A percentile compares a stretch with the other conserved stretches of the same genome.
These are phyloP conservation scores for Leptopilina drosophilae DNA, from an alignment of 2,888 invertebrate species.

Conservation along the genomic window DNA sequence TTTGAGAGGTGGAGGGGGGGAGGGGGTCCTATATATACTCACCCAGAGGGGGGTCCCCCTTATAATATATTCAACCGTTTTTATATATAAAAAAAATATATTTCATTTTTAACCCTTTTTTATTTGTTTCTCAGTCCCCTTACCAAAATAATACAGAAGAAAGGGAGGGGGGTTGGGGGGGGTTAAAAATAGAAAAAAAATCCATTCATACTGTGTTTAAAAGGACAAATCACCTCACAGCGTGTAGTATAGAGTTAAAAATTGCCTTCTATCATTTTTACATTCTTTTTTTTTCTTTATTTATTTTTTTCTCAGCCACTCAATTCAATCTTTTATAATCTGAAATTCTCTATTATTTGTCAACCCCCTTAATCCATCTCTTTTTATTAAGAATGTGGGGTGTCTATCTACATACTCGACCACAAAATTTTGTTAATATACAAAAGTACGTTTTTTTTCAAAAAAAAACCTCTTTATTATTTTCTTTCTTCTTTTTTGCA, in stretches of 20 bases:
- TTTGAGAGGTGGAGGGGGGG: not conserved
- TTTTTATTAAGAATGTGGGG: no score
- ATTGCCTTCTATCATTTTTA: slow-evolving; percentile 9
- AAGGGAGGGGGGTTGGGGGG: slow-evolving; percentile 27
- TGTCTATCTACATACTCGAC: no score
- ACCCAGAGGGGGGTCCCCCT: slow-evolving; percentile 16
- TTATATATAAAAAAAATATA: not conserved
- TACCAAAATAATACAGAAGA: slow-evolving; percentile 44
- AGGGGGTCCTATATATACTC: not conserved
- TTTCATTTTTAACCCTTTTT: not conserved
- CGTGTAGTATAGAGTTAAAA: slow-evolving; percentile 44
- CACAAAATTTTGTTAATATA: no score
- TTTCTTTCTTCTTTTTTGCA: no score
- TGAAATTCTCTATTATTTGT: no score
- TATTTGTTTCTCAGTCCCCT: not conserved
- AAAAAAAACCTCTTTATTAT: no score
- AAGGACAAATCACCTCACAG: slow-evolving; percentile 54
- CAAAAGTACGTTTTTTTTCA: no score
- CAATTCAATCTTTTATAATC: no score
- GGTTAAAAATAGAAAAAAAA: slow-evolving; percentile 51
- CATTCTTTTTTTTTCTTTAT: no score
- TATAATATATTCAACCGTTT: no score
- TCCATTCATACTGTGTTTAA: slow-evolving; percentile 51
- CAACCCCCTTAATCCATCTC: no score
- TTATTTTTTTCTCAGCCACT: no score